phyloP scores from a whole-genome alignment of 53 echinoderm and acorn worm species.

The Apostichopus leukothele region DNA sequence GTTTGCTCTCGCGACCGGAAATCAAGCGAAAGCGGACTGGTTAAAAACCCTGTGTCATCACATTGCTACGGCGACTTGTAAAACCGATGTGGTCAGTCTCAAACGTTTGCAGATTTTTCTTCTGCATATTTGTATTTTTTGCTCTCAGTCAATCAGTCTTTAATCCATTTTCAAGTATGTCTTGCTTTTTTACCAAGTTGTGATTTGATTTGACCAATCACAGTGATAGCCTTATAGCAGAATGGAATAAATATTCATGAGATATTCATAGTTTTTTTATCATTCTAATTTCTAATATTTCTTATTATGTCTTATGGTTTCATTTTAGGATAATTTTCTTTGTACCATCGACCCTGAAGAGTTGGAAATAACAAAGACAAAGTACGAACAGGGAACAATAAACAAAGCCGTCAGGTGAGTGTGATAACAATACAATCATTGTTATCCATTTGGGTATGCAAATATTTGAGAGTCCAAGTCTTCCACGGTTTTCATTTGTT shows the following conservation, averaged over 20 bases:
- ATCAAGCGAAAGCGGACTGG: constrained; percentile 68
- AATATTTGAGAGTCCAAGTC: not conserved
- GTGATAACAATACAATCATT: not conserved
- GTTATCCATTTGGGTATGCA: not conserved
- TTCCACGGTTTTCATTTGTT: not conserved
- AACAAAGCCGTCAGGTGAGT: constrained; percentile 86
- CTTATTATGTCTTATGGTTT: not conserved
- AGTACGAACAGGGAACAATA: constrained; percentile 79
- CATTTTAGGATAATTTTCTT: constrained; percentile 74
- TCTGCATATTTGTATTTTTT: too few relatives aligned
- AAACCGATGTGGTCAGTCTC: constrained; percentile 83
- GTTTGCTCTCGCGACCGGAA: constrained; percentile 73
- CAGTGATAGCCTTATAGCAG: too few relatives aligned
- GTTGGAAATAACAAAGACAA: constrained; percentile 90
- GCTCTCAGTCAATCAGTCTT: too few relatives aligned
- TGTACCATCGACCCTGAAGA: constrained; percentile 87
- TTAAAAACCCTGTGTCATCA: constrained; percentile 83
- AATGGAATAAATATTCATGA: too few relatives aligned
- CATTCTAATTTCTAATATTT: not conserved
- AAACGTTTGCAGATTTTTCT: too few relatives aligned
- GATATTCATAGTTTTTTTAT: not conserved
- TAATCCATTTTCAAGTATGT: too few relatives aligned
- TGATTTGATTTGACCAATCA: too few relatives aligned
- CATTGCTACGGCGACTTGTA: constrained; percentile 87
- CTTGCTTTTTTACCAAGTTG: too few relatives aligned